Evolutionary conservation across 2,113 vertebrate species (phyloP).

Genomic region (Gymnarchus niloticus): DNA sequence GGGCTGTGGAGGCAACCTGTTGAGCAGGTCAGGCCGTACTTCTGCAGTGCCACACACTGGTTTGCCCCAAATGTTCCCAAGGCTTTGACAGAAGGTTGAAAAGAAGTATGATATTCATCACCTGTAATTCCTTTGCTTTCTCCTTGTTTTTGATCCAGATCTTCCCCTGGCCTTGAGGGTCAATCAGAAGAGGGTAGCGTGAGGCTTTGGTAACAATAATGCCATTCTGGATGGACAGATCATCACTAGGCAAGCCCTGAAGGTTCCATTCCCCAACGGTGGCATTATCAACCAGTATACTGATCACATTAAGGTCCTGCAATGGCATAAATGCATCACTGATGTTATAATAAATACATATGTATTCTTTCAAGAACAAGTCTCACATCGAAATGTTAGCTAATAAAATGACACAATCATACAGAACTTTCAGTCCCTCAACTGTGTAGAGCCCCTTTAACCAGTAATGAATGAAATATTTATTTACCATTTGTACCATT

Average conservation of each 20-base stretch:
- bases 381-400: neutral
- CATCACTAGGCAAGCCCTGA: conserved; percentile 74
- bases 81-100: neutral
- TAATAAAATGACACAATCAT: neutral
- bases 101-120: conserved; percentile 33
- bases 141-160: conserved; percentile 78
- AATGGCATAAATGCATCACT: neutral
- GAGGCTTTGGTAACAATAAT: conserved; percentile 77
- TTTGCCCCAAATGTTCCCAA: no score
- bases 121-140: conserved; percentile 68
- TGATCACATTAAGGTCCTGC: conserved; percentile 69
- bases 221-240: conserved; percentile 78
- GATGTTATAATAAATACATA: neutral
- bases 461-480: neutral
- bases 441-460: no score
- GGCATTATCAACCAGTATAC: conserved; percentile 70
- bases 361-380: neutral
- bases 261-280: conserved; percentile 75
- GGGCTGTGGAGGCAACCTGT: neutral
- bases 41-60: no score
- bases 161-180: conserved; percentile 80
- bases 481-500: no score
- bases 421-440: neutral
- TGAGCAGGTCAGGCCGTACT: no score
- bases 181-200: conserved; percentile 74